Conservation (phyloP, 2,888 invertebrate species). For the Leptura quadrifasciata region DNA sequence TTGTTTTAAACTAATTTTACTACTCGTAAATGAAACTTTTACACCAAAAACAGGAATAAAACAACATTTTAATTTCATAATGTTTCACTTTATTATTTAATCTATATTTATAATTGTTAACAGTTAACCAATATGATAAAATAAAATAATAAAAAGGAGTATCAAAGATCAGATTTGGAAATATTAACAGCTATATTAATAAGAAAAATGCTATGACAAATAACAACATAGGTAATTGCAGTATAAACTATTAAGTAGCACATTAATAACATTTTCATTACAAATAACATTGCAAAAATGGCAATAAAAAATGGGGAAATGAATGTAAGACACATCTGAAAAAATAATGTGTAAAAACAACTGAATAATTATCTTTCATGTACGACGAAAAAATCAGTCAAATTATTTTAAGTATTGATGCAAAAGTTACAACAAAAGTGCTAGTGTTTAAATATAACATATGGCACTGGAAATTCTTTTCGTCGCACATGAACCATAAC, state of each 20-base stretch:
- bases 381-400: conserved; percentile 29
- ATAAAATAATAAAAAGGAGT: conserved; percentile 59
- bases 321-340: conserved; percentile 42
- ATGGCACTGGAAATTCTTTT: conserved; percentile 36
- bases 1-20: no score
- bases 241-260: conserved; percentile 67
- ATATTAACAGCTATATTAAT: conserved; percentile 65
- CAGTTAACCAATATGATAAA: conserved; percentile 65
- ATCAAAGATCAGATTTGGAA: conserved; percentile 58
- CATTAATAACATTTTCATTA: conserved; percentile 62
- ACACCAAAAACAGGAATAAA: background rate
- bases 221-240: conserved; percentile 61
- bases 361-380: conserved; percentile 4
- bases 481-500: conserved; percentile 11
- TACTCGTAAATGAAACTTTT: no score
- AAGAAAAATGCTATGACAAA: conserved; percentile 64
- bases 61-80: conserved; percentile 21
- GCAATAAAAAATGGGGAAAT: conserved; percentile 47
- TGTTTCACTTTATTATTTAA: conserved; percentile 62
- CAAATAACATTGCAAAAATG: conserved; percentile 55
- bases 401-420: conserved; percentile 15
- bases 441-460: conserved; percentile 14
- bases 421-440: conserved; percentile 11
- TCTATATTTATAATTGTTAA: conserved; percentile 66
- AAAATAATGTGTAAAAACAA: conserved; percentile 36